These are phyloP conservation scores for Gopherus flavomarginatus DNA, from an alignment of 2,113 vertebrate species.

Conservation along the genomic window DNA sequence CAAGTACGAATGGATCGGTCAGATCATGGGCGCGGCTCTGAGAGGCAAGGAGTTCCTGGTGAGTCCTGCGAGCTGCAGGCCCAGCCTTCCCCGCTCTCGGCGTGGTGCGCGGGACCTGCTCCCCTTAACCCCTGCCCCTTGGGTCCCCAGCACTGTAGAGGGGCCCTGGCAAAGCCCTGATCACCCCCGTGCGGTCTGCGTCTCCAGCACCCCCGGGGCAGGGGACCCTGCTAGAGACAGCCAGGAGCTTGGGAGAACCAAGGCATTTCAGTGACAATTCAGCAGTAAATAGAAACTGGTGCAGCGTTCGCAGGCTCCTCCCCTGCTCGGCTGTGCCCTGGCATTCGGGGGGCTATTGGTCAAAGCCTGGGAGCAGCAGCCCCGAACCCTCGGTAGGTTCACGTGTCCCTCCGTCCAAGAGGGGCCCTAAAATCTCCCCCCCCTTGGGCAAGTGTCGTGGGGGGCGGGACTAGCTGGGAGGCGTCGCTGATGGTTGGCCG, in stretches of 20 bases:
- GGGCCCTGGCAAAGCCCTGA: neutral
- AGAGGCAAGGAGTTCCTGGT: slow-evolving; percentile 98
- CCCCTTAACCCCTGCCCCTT: no score
- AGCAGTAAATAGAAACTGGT: neutral
- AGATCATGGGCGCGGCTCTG: slow-evolving; percentile 97
- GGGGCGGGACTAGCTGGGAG: neutral
- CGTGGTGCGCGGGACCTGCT: neutral
- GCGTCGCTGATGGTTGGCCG: no score
- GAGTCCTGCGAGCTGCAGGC: neutral
- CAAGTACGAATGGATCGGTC: slow-evolving; percentile 96
- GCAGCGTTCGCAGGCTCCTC: no score
- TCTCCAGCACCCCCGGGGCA: accelerated
- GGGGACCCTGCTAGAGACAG: neutral
- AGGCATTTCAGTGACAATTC: neutral
- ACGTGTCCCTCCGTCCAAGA: no score
- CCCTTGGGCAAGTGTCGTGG: neutral
- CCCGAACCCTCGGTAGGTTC: neutral
- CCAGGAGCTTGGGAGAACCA: neutral
- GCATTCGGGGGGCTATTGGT: neutral
- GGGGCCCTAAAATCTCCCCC: no score
- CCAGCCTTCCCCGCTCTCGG: neutral
- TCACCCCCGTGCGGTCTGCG: neutral
- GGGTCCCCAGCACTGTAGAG: neutral
- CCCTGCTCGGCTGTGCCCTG: no score
- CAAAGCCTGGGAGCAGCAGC: neutral